phyloP scores from a whole-genome alignment of 2,113 vertebrate genomes.

The Brachypteracias leptosomus region DNA sequence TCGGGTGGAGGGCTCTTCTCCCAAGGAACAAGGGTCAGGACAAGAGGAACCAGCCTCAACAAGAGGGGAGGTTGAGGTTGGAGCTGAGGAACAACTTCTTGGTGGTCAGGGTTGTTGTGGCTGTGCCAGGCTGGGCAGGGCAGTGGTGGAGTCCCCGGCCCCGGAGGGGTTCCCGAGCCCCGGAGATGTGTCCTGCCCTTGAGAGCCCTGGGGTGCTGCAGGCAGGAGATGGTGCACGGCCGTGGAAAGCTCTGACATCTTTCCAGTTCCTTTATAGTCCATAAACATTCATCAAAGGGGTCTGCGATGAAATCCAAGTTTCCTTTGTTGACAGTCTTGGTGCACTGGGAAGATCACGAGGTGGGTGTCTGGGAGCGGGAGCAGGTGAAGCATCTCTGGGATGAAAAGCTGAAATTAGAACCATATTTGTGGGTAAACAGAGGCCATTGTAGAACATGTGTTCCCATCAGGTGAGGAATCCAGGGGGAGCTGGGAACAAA shows the following conservation, averaged over 20 bases:
- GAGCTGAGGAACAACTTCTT: too few relatives aligned
- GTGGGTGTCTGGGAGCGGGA: not conserved
- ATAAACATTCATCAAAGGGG: not conserved
- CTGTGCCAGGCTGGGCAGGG: too few relatives aligned
- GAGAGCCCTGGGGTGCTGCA: not conserved
- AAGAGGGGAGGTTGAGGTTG: too few relatives aligned
- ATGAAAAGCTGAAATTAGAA: not conserved
- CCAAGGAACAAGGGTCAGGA: too few relatives aligned
- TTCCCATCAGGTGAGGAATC: not conserved
- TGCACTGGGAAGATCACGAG: rapidly evolving
- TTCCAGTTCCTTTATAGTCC: not conserved
- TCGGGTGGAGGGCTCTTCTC: too few relatives aligned
- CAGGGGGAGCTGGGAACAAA: not conserved
- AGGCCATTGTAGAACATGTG: not conserved
- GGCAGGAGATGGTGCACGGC: not conserved
- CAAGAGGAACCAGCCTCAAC: too few relatives aligned
- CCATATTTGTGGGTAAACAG: not conserved
- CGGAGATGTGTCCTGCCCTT: not conserved
- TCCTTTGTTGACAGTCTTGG: not conserved
- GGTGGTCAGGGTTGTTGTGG: too few relatives aligned
- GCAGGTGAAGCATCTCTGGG: not conserved
- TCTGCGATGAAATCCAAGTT: not conserved
- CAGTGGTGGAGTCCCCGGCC: too few relatives aligned
- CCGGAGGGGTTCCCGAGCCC: too few relatives aligned
- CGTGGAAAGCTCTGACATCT: rapidly evolving